Evolutionary conservation across 2,888 invertebrate species (phyloP).

Genomic region (Homarus gammarus): DNA sequence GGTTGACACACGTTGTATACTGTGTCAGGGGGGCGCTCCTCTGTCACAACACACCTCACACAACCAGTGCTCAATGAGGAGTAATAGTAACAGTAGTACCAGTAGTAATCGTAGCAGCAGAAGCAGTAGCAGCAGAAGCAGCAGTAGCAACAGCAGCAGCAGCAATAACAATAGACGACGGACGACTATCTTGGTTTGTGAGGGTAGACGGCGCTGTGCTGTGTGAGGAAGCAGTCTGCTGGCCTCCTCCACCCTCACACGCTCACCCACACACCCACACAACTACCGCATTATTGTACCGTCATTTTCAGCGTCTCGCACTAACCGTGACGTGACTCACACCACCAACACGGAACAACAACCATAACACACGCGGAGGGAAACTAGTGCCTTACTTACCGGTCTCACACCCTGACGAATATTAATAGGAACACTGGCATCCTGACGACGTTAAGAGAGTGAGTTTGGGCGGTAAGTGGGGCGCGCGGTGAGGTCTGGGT

Average conservation of each 20-base stretch:
- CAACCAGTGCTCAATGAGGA: no score
- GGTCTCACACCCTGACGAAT: not conserved
- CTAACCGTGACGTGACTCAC: slow-evolving; percentile 9
- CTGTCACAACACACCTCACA: no score
- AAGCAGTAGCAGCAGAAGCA: not conserved
- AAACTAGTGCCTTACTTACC: no score
- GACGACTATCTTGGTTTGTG: no score
- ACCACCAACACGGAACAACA: not conserved
- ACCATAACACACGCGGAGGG: not conserved
- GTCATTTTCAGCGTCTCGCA: slow-evolving; percentile 7
- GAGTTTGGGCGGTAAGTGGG: not conserved
- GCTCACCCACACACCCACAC: not conserved
- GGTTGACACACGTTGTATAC: no score
- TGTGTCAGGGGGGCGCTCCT: no score
- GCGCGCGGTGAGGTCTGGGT: not conserved
- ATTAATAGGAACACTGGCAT: not conserved
- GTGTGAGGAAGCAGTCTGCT: not conserved
- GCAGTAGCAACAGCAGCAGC: not conserved
- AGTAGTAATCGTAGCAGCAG: not conserved
- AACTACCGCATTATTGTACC: slow-evolving; percentile 14
- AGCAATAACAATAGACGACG: not conserved
- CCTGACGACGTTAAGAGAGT: not conserved
- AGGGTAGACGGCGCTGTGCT: not conserved
- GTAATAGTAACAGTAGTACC: no score
- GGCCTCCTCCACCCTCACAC: not conserved